phyloP scores from a whole-genome alignment of 35 echinoderm and acorn worm species.

The Apostichopus parvimensis region DNA sequence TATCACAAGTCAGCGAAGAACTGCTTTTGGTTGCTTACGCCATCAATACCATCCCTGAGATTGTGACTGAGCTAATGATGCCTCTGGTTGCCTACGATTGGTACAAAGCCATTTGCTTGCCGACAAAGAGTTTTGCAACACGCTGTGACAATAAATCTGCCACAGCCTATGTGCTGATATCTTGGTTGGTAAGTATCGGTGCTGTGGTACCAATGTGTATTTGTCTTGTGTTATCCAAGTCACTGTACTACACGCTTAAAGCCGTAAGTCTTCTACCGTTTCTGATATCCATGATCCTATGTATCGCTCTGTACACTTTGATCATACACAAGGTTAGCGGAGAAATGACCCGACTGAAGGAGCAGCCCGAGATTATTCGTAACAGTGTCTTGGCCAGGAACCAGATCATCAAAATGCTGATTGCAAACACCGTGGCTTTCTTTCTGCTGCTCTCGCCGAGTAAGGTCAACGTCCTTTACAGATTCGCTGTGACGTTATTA shows the following conservation, averaged over 20 bases:
- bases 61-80: slow-evolving; percentile 23
- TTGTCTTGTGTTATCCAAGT: neutral
- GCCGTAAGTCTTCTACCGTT: neutral
- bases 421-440: slow-evolving; percentile 20
- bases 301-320: neutral
- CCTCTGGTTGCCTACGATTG: slow-evolving; percentile 28
- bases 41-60: neutral
- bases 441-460: neutral
- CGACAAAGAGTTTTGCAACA: neutral
- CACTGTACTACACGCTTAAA: neutral
- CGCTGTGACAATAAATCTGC: neutral
- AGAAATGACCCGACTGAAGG: neutral
- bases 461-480: neutral
- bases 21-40: neutral
- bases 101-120: slow-evolving; percentile 30
- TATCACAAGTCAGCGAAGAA: neutral
- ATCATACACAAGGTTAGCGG: neutral
- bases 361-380: neutral
- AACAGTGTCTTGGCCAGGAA: neutral
- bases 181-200: neutral
- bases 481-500: neutral
- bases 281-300: neutral
- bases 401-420: slow-evolving; percentile 34
- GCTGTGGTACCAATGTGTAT: slow-evolving; percentile 20
- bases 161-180: neutral